Conservation (phyloP, 1,140 invertebrate species). For the Campoletis sonorensis region DNA sequence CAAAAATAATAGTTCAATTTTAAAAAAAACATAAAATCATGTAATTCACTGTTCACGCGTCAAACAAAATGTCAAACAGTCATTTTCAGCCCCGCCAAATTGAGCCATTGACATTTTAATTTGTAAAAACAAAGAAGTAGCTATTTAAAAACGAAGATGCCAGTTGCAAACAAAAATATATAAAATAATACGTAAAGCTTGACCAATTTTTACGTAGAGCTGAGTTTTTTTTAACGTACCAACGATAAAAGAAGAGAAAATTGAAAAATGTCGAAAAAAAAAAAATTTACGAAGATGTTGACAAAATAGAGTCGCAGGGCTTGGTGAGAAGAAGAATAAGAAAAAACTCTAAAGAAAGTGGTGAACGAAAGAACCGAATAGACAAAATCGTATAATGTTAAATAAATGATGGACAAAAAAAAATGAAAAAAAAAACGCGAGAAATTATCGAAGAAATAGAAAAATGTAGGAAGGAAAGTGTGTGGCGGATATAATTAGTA, state of each 20-base stretch:
- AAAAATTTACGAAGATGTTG: neutral
- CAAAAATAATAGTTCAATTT: too few relatives aligned
- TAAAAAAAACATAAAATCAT: too few relatives aligned
- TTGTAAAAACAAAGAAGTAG: too few relatives aligned
- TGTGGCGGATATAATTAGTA: neutral
- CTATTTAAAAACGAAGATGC: neutral
- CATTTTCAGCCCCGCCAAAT: too few relatives aligned
- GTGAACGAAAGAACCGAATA: conserved; percentile 1
- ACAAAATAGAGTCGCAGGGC: too few relatives aligned
- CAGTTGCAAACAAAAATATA: conserved; percentile 1
- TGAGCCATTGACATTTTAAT: too few relatives aligned
- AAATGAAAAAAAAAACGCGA: too few relatives aligned
- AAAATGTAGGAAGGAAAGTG: neutral
- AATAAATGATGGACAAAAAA: neutral
- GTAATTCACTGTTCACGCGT: too few relatives aligned
- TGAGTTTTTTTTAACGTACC: conserved; percentile 42
- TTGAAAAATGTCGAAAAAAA: too few relatives aligned
- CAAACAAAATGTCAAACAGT: too few relatives aligned
- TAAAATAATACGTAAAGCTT: conserved; percentile 45
- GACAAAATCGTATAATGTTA: neutral
- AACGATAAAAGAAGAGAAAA: neutral
- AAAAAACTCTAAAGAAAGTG: neutral
- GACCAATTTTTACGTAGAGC: conserved; percentile 59
- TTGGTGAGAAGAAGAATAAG: neutral
- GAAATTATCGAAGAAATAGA: neutral